Percentiles rank a stretch among this genome's conserved stretches.
Conservation (phyloP, 2,888 invertebrate genomes). For the Megamerina dolium region DNA sequence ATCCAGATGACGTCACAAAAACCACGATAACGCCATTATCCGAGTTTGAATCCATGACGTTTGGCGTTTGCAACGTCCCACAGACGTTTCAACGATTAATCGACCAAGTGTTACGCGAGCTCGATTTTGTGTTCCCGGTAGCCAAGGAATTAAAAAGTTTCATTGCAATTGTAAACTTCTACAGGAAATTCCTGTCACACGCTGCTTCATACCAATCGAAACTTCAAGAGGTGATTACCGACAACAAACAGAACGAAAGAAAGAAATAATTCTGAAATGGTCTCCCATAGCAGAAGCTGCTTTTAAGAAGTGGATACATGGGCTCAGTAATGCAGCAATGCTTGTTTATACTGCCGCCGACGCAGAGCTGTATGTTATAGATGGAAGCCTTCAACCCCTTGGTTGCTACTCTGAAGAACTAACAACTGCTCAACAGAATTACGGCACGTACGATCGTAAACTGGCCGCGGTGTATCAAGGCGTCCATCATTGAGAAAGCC, state of each 20-base stretch:
- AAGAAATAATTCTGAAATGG: constrained; percentile 14
- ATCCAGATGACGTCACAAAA: constrained; percentile 4
- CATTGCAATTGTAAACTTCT: constrained; percentile 22
- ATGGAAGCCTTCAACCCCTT: constrained; percentile 12
- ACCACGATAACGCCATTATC: background rate
- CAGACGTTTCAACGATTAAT: too few relatives aligned
- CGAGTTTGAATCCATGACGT: background rate
- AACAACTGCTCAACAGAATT: constrained; percentile 8
- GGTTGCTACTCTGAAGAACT: constrained; percentile 19
- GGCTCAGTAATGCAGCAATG: too few relatives aligned
- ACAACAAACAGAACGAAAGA: constrained; percentile 17
- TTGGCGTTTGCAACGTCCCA: too few relatives aligned
- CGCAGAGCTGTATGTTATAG: constrained; percentile 8
- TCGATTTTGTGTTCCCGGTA: too few relatives aligned
- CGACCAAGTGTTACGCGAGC: too few relatives aligned
- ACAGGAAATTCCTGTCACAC: constrained; percentile 15
- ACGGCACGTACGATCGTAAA: constrained; percentile 17
- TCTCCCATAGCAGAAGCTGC: constrained; percentile 7
- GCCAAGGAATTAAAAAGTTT: constrained; percentile 18
- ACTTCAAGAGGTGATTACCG: constrained; percentile 9
- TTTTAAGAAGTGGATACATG: constrained; percentile 13
- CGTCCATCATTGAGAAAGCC: constrained; percentile 6
- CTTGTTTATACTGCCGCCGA: constrained; percentile 7
- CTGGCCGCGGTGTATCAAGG: constrained; percentile 12
- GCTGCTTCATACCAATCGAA: constrained; percentile 7